Evolutionary conservation across 2,888 invertebrate species (phyloP), one percentile per base, ranked within the genome.

Genomic region (Leptopilina drosophilae): DNA sequence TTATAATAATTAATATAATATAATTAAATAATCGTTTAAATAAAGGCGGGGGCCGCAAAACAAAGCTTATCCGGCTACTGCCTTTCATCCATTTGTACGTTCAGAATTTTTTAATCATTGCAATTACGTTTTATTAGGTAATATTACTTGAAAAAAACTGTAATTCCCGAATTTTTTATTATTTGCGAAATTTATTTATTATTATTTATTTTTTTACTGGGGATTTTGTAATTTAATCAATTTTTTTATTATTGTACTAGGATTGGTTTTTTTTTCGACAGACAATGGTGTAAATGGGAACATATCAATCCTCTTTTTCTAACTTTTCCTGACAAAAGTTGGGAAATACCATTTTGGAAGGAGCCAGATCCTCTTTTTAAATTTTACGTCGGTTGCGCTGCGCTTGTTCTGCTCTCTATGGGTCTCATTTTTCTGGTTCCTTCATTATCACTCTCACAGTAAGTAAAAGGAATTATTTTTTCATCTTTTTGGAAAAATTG

Each of bases 331-430:
- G 93, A 94, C 85, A 93, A 92, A 80, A 93, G 93, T 62, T 94
- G 94, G 92, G 98, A 98, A 91, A 92, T 94, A 85, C 94, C 94
- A 5, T 98, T 96, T 90, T 92, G 96, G 75, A 92, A 94, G 76
- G 94, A 96, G 84, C 95, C 95, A 0, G 98, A 98, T 92, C 96
- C 96, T 0, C 93, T 98, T 83, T 96, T 97, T 88, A 97, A 97
- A 90, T 97, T 96, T 90, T 98, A 96, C 88, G 92, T 96, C 49
- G 91, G 94, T 0, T 93, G 94, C 84, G 93, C 94, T 53, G 92
- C 94, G 53, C 87, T 94, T 59, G 93, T 96, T 20, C 92, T 95
- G 65, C 81, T 94, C 14, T 93, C 94, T 78, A 92, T 94, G 88
- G 90, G 88, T 15, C 84, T 89, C 4, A 93, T 94, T 59, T 93